Evolutionary conservation across 1,140 invertebrate species (phyloP), one percentile per base, ranked within the genome.

Genomic region (Prorops nasuta): DNA sequence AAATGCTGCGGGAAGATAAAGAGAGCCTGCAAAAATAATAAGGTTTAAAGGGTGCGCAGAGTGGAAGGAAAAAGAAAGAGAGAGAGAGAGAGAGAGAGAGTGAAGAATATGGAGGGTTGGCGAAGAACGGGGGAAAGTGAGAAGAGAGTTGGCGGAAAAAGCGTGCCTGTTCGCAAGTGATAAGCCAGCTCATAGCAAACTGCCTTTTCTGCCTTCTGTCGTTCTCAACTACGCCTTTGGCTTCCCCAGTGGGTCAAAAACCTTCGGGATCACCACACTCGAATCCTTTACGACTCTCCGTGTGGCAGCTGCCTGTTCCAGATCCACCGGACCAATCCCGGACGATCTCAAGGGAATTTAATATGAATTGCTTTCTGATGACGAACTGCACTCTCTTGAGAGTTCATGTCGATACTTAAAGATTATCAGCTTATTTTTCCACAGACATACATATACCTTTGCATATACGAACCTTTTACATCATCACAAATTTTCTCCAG

Each of bases 321-420:
- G 54, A 63, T 65, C 52, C 60, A 16, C 46, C 37, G 39, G 59
- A 54, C 59, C 63, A 67, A 67, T 67, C 58, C 63, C 51, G 38
- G 54, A 45, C 51, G 56, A 62, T 66, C 63, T 56, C 62, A 24
- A 41, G 56, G 48, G 66, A 67, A 57, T 65, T 68, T 59, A 63
- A 67, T 67, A 67, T 67, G 63, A 68, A 68, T 67, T 63, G 58
- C 55, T 46, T 59, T 41, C 56, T 55, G 60, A 63, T 65, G 56
- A 48, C 54, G 46, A 44, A 35, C 51, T 57, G 54, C 56, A 54
- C 58, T 44, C 43, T 44, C 43, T 17, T 47, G 61, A 47, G 51
- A 59, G 37, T 46, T 28, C 24, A 51, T 50, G 55, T 66, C 53
- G 60, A 66, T 67, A 63, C 58, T 54, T 55, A 44, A 37, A 52